Conservation (phyloP, 2,113 vertebrate species). For the Apteryx owenii region DNA sequence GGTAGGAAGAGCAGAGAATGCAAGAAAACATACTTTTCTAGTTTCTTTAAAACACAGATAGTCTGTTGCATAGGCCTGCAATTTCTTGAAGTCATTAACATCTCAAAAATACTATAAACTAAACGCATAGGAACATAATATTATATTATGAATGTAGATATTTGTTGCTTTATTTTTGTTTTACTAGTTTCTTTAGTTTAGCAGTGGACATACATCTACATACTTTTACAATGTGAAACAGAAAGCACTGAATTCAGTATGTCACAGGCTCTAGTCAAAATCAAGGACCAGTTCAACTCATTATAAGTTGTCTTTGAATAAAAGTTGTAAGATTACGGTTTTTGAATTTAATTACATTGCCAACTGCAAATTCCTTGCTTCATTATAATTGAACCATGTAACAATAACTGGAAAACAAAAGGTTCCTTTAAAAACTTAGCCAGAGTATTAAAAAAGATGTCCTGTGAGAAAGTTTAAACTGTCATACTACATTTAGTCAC, state of each 20-base stretch:
- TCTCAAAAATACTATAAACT: not conserved
- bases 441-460: not conserved
- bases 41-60: not conserved
- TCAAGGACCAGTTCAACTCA: not conserved
- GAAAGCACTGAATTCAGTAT: not conserved
- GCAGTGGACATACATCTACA: not conserved
- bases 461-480: not conserved
- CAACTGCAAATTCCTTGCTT: not conserved
- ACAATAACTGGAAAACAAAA: constrained; percentile 16
- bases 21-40: not conserved
- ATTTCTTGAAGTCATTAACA: not conserved
- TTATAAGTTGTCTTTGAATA: not conserved
- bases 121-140: not conserved
- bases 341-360: not conserved
- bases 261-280: not conserved
- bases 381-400: not conserved
- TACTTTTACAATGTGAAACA: fast-evolving
- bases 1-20: not conserved
- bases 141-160: not conserved
- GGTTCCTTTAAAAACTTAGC: not conserved
- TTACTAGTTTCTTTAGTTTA: not conserved
- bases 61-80: not conserved
- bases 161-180: not conserved
- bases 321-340: not conserved
- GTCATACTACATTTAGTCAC: not conserved